A percentile compares a stretch with the other conserved stretches of the same genome.
These are phyloP conservation scores for Litoditis marina DNA, from an alignment of 2,888 invertebrate species.

Conservation along the genomic window DNA sequence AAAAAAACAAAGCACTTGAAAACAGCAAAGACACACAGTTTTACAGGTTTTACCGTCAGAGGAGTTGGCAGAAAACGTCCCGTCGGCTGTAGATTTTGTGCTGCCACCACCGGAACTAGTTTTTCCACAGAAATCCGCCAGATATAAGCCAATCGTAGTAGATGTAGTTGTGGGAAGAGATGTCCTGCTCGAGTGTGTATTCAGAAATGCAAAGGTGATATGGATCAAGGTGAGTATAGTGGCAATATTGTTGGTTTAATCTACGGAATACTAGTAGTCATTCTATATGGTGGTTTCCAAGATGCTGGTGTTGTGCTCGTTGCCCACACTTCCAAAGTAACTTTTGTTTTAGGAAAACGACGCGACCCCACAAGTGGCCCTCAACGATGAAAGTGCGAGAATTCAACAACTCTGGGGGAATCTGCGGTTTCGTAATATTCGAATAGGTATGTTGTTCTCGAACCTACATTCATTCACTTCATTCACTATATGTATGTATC, in stretches of 20 bases:
- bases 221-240: constrained; percentile 31
- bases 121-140: constrained; percentile 33
- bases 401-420: constrained; percentile 56
- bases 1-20: background rate
- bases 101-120: constrained; percentile 45
- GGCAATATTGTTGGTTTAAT: no score
- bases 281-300: no score
- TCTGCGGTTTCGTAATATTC: constrained; percentile 36
- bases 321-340: no score
- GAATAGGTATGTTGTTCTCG: background rate
- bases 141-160: constrained; percentile 36
- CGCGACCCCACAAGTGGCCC: constrained; percentile 35
- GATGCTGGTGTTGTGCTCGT: no score
- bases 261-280: no score
- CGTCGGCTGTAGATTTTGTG: no score
- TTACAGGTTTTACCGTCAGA: no score
- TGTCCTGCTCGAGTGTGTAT: constrained; percentile 54
- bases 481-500: background rate
- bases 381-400: constrained; percentile 42
- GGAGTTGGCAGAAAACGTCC: no score
- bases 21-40: no score
- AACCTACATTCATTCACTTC: no score
- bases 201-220: constrained; percentile 46
- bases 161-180: constrained; percentile 49
- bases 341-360: constrained; percentile 33